phyloP scores from a whole-genome alignment of 2,113 vertebrate species.

The Odontesthes bonariensis region DNA sequence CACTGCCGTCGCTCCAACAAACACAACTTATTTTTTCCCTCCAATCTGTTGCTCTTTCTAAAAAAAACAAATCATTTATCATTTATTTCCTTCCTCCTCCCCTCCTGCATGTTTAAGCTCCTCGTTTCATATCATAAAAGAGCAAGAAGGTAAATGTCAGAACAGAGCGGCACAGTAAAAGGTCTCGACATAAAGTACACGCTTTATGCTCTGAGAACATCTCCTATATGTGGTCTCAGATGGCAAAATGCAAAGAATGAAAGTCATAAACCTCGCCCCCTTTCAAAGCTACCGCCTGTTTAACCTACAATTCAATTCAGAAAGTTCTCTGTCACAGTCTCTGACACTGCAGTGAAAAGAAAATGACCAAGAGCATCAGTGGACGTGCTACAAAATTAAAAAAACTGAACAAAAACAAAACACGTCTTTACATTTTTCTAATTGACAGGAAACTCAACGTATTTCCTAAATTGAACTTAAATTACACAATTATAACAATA shows the following conservation, averaged over 20 bases:
- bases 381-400: not conserved
- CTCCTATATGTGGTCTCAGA: conserved; percentile 14
- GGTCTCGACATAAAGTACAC: conserved; percentile 42
- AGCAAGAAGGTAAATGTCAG: conserved; percentile 61
- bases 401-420: too few species aligned
- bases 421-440: not conserved
- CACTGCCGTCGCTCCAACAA: conserved; percentile 30
- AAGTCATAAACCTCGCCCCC: conserved; percentile 14
- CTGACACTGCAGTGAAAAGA: not conserved
- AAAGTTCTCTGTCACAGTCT: not conserved
- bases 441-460: not conserved
- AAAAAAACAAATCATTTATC: not conserved
- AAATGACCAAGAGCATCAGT: not conserved
- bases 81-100: not conserved
- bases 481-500: too few species aligned
- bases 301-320: not conserved
- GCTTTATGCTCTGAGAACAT: conserved; percentile 12
- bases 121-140: conserved; percentile 38
- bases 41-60: conserved; percentile 2
- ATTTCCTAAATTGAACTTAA: not conserved
- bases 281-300: not conserved
- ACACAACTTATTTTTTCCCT: conserved; percentile 30
- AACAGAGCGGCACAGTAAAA: conserved; percentile 44
- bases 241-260: conserved; percentile 18
- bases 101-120: conserved; percentile 8